Evolutionary conservation across 2,113 vertebrate species (phyloP).

Genomic region (Ranitomeya variabilis): DNA sequence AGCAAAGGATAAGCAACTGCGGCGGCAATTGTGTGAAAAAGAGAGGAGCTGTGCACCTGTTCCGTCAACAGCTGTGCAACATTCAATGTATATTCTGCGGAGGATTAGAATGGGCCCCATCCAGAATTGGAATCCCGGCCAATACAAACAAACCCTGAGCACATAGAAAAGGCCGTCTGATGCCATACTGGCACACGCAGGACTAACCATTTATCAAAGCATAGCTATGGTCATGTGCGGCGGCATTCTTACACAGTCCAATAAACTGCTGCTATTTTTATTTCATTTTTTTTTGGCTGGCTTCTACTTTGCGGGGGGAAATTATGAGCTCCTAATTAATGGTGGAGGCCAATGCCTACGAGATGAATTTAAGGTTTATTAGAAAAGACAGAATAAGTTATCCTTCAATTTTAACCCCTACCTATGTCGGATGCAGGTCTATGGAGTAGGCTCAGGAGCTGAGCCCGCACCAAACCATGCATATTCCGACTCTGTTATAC

Average conservation of each 20-base stretch:
- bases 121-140: constrained; percentile 19
- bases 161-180: constrained; percentile 19
- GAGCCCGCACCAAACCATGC: too few species aligned
- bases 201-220: background rate
- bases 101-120: constrained; percentile 51
- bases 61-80: constrained; percentile 69
- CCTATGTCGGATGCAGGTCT: too few species aligned
- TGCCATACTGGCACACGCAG: background rate
- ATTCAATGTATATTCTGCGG: constrained; percentile 67
- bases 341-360: background rate
- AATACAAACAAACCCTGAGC: constrained; percentile 41
- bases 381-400: too few species aligned
- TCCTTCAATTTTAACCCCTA: background rate
- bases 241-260: background rate
- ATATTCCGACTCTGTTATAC: too few species aligned
- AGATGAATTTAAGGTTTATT: background rate
- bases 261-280: constrained; percentile 20
- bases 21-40: constrained; percentile 55
- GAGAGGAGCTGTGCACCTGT: constrained; percentile 68
- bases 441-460: too few species aligned
- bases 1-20: constrained; percentile 69
- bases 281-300: background rate
- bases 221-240: background rate
- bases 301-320: background rate
- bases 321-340: background rate